Evolutionary conservation across 2,888 invertebrate species (phyloP).

Genomic region (Osedax frankpressi): DNA sequence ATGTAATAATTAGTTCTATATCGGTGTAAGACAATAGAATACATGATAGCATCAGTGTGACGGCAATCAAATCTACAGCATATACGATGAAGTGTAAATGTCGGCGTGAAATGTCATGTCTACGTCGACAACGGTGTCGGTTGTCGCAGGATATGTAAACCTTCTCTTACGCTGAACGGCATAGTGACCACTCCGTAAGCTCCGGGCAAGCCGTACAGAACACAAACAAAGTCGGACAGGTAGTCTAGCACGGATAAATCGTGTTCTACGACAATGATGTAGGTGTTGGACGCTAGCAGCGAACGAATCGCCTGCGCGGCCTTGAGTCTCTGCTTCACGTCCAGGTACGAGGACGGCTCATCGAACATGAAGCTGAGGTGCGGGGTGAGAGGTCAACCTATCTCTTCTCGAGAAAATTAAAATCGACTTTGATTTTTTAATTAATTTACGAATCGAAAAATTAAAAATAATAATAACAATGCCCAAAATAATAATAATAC

Average conservation of each 20-base stretch:
- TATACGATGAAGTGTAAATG: too few species aligned
- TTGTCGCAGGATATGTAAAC: constrained; percentile 45
- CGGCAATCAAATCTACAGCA: too few species aligned
- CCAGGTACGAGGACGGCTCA: constrained; percentile 93
- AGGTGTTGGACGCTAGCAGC: constrained; percentile 81
- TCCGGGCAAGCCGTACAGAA: constrained; percentile 91
- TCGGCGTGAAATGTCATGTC: too few species aligned
- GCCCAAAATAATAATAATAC: too few species aligned
- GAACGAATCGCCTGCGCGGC: constrained; percentile 88
- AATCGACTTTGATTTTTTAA: too few species aligned
- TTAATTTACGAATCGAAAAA: too few species aligned
- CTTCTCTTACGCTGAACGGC: constrained; percentile 98
- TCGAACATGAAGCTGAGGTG: constrained; percentile 92
- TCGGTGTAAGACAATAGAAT: too few species aligned
- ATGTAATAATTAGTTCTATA: too few species aligned
- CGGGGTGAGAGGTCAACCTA: too few species aligned
- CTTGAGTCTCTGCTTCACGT: constrained; percentile 93
- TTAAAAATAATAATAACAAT: not conserved
- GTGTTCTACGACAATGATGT: constrained; percentile 97
- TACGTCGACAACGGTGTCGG: not conserved
- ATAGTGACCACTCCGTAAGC: constrained; percentile 99
- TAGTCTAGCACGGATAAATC: constrained; percentile 97
- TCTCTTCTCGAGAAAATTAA: too few species aligned
- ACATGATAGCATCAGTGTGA: too few species aligned
- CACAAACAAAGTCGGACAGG: constrained; percentile 95